These are phyloP conservation scores for Stegostoma tigrinum DNA, from an alignment of 2,113 vertebrate genomes.

Conservation along the genomic window DNA sequence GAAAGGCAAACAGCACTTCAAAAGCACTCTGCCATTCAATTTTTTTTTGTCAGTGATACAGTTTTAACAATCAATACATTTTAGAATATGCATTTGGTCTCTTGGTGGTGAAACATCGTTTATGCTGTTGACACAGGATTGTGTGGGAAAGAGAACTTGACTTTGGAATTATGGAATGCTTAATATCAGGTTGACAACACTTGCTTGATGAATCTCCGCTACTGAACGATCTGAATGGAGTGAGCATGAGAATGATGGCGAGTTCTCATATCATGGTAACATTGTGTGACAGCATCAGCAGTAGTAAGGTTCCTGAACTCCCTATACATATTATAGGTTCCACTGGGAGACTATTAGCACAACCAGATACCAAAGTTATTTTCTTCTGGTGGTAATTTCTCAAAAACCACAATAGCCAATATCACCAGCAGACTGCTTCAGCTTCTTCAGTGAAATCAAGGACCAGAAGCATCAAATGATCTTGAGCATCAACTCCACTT, in stretches of 20 bases:
- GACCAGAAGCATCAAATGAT: too few relatives aligned
- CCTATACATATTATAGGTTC: conserved; percentile 98
- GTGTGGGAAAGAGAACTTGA: conserved; percentile 96
- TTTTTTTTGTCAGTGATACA: conserved; percentile 40
- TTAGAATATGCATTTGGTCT: conserved; percentile 97
- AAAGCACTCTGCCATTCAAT: too few relatives aligned
- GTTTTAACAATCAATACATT: conserved; percentile 41
- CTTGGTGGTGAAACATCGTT: conserved; percentile 97
- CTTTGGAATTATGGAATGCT: conserved; percentile 99
- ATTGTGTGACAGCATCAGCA: conserved; percentile 89
- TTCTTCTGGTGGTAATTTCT: conserved; percentile 84
- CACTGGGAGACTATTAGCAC: conserved; percentile 92
- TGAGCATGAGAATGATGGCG: conserved; percentile 86
- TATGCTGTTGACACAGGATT: conserved; percentile 90
- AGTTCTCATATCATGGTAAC: conserved; percentile 96
- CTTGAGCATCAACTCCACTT: too few relatives aligned
- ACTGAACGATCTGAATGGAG: conserved; percentile 98
- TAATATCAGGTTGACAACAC: conserved; percentile 88
- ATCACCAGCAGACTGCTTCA: too few relatives aligned
- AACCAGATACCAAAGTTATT: conserved; percentile 98
- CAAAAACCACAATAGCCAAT: conserved; percentile 58
- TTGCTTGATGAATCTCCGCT: conserved; percentile 89
- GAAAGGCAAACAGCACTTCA: too few relatives aligned
- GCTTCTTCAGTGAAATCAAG: too few relatives aligned
- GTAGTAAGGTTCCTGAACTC: conserved; percentile 95